phyloP scores from a whole-genome alignment of 2,797 vertebrate genomes.

The Labroides dimidiatus region DNA sequence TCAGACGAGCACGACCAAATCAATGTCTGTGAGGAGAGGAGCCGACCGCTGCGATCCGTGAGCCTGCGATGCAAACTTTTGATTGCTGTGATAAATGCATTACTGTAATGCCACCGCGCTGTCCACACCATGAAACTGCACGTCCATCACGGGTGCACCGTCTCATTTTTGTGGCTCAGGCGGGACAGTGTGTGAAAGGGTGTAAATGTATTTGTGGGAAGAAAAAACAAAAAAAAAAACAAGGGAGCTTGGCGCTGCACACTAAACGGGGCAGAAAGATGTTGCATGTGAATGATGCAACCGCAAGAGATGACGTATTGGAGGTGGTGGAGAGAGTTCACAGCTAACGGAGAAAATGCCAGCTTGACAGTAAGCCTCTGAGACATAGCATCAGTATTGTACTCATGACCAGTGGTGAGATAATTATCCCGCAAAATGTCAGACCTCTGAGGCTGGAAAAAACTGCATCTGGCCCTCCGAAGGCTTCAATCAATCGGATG shows the following conservation, averaged over 20 bases:
- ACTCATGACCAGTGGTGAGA: slow-evolving; percentile 73
- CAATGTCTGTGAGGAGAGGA: slow-evolving; percentile 59
- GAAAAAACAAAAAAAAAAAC: neutral
- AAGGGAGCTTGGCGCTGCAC: neutral
- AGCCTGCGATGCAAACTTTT: slow-evolving; percentile 52
- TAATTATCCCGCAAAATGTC: slow-evolving; percentile 79
- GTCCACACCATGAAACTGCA: slow-evolving; percentile 46
- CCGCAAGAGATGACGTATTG: slow-evolving; percentile 54
- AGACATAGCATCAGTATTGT: slow-evolving; percentile 68
- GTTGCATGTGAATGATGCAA: slow-evolving; percentile 62
- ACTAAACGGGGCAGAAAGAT: slow-evolving; percentile 15
- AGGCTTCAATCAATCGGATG: slow-evolving; percentile 65
- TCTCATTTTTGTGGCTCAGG: slow-evolving; percentile 37
- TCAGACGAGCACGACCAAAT: slow-evolving; percentile 50
- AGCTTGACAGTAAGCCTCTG: slow-evolving; percentile 66
- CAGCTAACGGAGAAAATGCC: slow-evolving; percentile 65
- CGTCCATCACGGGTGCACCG: slow-evolving; percentile 30
- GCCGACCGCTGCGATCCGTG: slow-evolving; percentile 43
- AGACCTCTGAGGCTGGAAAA: slow-evolving; percentile 59
- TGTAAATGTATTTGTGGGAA: slow-evolving; percentile 27
- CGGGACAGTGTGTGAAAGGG: slow-evolving; percentile 24
- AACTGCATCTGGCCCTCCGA: slow-evolving; percentile 55
- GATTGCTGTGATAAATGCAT: slow-evolving; percentile 67
- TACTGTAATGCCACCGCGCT: slow-evolving; percentile 48
- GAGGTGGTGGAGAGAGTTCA: slow-evolving; percentile 55